Evolutionary conservation across 2,113 vertebrate species (phyloP), one percentile per base, ranked within the genome.

Genomic region (Pterophyllum scalare): DNA sequence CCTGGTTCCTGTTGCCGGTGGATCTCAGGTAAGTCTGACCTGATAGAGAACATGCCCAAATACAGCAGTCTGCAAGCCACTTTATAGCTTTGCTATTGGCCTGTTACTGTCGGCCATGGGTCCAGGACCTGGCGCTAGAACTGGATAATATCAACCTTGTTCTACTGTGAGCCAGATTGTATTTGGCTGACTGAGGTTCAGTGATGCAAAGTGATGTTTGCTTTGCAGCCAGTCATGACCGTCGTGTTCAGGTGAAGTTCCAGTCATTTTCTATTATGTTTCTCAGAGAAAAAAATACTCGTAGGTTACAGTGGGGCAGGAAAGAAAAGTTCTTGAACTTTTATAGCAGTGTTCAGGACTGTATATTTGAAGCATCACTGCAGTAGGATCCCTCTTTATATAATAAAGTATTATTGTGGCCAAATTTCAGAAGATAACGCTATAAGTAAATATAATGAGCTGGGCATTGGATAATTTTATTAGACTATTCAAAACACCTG

Each of bases 1-100:
- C 93, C 96, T 97, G 85, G 97, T 99, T 85, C 97, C 98, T 62
- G 92, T 97, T 14, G 96, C 97, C 79, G 97, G 98, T 86, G 98
- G 98, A 79, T 97, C 98, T 83, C 98, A 99, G 97, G 98, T 99
- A 95, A 95, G 93, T 64, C 76, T 81, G 89, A 14, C 40, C 20
- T 86, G 94, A 94, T 92, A 84, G 88, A 86, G 67, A 81, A 87
- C 92, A 94, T 62, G 96, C 93, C 94, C 82, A 87, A 92, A 94
- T 94, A 87, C 88, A 92, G 96, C 87, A 86, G 40, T 78, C 89
- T 83, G 56, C 33, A 89, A 83, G 91, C 90, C 90, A 88, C 82
- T 33, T 89, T 79, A 84, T 91, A 90, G 77, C 89, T 92, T 88
- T 93, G 59, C 94, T 88, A 75, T 85, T 89, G 46, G 93, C 84